A percentile compares a stretch with the other conserved stretches of the same genome.
Evolutionary conservation across 1,140 invertebrate species (phyloP).

Genomic region (Tenebrio molitor): DNA sequence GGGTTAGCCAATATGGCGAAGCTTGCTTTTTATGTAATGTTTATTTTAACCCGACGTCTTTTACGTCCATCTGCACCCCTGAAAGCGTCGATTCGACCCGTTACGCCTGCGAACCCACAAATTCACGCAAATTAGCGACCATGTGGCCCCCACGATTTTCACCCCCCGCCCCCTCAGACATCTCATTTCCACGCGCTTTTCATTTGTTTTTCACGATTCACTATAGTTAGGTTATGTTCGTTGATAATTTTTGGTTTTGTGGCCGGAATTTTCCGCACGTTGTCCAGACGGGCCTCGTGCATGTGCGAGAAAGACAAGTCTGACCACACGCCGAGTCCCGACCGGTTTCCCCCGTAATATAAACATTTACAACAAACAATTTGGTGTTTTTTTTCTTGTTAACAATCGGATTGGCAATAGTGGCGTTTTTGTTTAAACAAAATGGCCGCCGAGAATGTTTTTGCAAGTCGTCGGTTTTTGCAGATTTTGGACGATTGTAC

Average conservation of each 20-base stretch:
- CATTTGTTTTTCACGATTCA: background rate
- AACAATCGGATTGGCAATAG: slow-evolving; percentile 11
- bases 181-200: slow-evolving; percentile 21
- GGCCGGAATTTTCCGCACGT: slow-evolving; percentile 53
- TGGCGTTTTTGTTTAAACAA: slow-evolving; percentile 21
- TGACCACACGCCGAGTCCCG: slow-evolving; percentile 47
- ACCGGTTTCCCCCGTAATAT: too few relatives aligned
- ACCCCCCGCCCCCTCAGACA: too few relatives aligned
- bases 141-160: background rate
- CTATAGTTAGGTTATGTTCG: slow-evolving; percentile 59
- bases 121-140: slow-evolving; percentile 8
- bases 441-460: slow-evolving; percentile 17
- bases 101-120: background rate
- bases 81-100: background rate
- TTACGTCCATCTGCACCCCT: background rate
- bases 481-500: slow-evolving; percentile 30
- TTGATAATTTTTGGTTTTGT: slow-evolving; percentile 54
- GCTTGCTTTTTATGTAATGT: slow-evolving; percentile 61
- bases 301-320: slow-evolving; percentile 46
- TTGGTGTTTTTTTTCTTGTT: slow-evolving; percentile 47
- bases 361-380: slow-evolving; percentile 18
- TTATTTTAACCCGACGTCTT: slow-evolving; percentile 53
- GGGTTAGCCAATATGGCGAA: slow-evolving; percentile 64
- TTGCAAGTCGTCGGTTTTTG: background rate
- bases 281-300: slow-evolving; percentile 14